Evolutionary conservation across 2,888 invertebrate genomes (phyloP), one percentile per base, ranked within the genome.

Genomic region (Leptura quadrifasciata): DNA sequence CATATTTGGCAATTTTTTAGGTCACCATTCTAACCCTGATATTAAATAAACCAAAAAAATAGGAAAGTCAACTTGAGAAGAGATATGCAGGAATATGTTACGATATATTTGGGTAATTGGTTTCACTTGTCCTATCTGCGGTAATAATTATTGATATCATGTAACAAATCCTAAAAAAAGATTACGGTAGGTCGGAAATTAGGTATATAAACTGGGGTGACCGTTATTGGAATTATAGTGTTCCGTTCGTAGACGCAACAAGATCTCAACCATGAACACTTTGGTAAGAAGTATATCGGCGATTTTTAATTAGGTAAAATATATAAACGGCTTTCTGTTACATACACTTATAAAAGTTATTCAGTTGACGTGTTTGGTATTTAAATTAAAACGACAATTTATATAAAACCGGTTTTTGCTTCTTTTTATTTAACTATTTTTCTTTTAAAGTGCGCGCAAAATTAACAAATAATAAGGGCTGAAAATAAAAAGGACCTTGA

Each of bases 131-230:
- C 24, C 24, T 21, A 24, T 47, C 47, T 47, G 47, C 27, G 27
- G 24, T 21, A 17, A 24, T n/a, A 60, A 17, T 24, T 60, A 27
- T 27, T 27, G 60, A 27, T 60, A 27, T 21, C 21, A 27, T 24
- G 27, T 47, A 47, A 47, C 47, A 24, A 27, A 60, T 24, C 31
- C 17, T n/a, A 27, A 60, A 60, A 60, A 60, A 31, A 20, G 24
- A 70, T 58, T 64, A 68, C 31, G 68, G 79, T 80, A 81, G 79
- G 78, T 77, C 78, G 72, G 68, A 69, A 77, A 72, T 69, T 55
- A 52, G 74, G 75, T 85, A 84, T 85, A 84, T 83, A 85, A 81
- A 83, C 76, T 73, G 78, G 81, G 82, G 83, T 81, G 79, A 76
- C 75, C 74, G 78, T 20, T 74, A 72, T 58, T 54, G 58, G 67